phyloP scores from a whole-genome alignment of 2,797 vertebrate genomes.

The Malurus leucopterus region DNA sequence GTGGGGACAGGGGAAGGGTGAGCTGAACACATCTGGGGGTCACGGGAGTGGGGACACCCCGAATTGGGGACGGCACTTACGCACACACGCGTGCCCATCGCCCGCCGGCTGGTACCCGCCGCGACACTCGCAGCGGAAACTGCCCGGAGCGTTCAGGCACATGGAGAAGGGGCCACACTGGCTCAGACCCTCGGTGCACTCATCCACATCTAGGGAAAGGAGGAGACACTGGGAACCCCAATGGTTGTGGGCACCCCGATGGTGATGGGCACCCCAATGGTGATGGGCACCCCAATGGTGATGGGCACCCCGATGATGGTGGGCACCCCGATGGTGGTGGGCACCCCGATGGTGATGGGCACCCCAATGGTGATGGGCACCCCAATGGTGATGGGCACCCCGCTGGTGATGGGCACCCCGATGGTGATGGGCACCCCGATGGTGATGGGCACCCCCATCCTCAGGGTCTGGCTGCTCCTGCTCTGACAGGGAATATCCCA shows the following conservation, averaged over 20 bases:
- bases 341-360: fast-evolving
- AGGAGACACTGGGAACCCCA: background rate
- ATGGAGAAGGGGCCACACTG: slow-evolving; percentile 78
- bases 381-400: fast-evolving
- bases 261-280: fast-evolving
- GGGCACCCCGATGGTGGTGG: fast-evolving
- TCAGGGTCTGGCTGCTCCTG: fast-evolving
- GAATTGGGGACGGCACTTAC: slow-evolving; percentile 57
- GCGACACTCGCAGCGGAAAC: slow-evolving; percentile 84
- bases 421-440: fast-evolving
- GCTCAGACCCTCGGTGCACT: slow-evolving; percentile 82
- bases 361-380: fast-evolving
- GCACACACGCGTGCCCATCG: slow-evolving; percentile 76
- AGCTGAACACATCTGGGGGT: fast-evolving
- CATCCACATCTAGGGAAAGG: slow-evolving; percentile 80
- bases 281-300: fast-evolving
- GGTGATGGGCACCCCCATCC: background rate
- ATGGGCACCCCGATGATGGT: background rate
- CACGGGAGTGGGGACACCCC: fast-evolving
- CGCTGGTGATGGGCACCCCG: fast-evolving
- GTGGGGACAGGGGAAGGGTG: slow-evolving; percentile 52
- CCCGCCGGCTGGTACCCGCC: slow-evolving; percentile 71
- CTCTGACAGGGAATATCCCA: background rate
- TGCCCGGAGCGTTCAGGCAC: slow-evolving; percentile 83
- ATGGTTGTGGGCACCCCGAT: fast-evolving